Percentiles rank a stretch among this genome's conserved stretches.
Conservation (phyloP, 2,888 invertebrate genomes). For the Agrochola macilenta region DNA sequence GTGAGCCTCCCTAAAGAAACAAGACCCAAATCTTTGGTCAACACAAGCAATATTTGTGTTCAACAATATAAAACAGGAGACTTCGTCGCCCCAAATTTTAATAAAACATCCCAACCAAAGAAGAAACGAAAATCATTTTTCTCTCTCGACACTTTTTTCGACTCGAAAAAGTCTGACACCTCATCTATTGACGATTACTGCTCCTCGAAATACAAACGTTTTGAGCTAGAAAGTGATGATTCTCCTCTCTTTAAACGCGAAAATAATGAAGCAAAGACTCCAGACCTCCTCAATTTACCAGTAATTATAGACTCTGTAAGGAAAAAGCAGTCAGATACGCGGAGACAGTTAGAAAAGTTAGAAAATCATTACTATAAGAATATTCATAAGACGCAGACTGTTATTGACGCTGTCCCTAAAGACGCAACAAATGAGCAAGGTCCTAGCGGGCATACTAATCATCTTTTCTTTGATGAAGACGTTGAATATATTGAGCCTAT, state of each 20-base stretch:
- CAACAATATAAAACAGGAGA: slow-evolving; percentile 82
- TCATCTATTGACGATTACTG: slow-evolving; percentile 89
- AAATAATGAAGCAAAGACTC: slow-evolving; percentile 81
- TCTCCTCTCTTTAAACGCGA: slow-evolving; percentile 86
- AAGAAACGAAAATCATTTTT: slow-evolving; percentile 89
- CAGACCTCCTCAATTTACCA: slow-evolving; percentile 86
- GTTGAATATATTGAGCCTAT: slow-evolving; percentile 90
- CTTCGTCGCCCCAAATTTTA: slow-evolving; percentile 82
- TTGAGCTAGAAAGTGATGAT: slow-evolving; percentile 88
- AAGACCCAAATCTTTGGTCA: slow-evolving; percentile 87
- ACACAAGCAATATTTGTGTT: slow-evolving; percentile 84
- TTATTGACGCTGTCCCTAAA: slow-evolving; percentile 87
- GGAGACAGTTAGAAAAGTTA: slow-evolving; percentile 87
- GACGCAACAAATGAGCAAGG: slow-evolving; percentile 86
- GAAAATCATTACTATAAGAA: slow-evolving; percentile 88
- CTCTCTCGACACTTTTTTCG: slow-evolving; percentile 89
- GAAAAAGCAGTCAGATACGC: slow-evolving; percentile 86
- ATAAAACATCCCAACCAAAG: slow-evolving; percentile 83
- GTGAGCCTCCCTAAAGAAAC: slow-evolving; percentile 81
- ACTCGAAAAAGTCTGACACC: slow-evolving; percentile 87
- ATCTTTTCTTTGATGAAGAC: slow-evolving; percentile 85
- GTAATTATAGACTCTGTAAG: slow-evolving; percentile 87
- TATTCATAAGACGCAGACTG: slow-evolving; percentile 81
- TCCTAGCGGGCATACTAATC: slow-evolving; percentile 84
- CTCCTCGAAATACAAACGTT: slow-evolving; percentile 89